Conservation (phyloP, 2,113 vertebrate genomes). For the Bos indicus region DNA sequence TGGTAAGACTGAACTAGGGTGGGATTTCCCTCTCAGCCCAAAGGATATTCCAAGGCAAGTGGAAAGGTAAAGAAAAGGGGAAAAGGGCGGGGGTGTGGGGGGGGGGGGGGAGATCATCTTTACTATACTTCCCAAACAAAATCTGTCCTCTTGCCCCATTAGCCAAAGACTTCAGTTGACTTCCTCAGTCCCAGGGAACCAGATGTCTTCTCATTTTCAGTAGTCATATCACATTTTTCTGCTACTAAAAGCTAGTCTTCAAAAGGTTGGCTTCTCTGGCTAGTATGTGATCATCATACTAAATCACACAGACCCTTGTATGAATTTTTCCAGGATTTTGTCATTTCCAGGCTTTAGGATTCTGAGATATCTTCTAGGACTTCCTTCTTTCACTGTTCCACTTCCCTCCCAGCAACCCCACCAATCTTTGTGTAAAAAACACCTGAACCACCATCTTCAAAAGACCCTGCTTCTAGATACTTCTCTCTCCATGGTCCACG, state of each 20-base stretch:
- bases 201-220: not conserved
- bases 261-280: not conserved
- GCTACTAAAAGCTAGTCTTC: not conserved
- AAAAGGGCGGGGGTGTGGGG: not conserved
- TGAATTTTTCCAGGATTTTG: not conserved
- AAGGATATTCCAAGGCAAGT: not conserved
- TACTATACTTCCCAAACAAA: not conserved
- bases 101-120: fast-evolving
- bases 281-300: not conserved
- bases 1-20: not conserved
- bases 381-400: not conserved
- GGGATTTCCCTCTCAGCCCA: not conserved
- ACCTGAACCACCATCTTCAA: not conserved
- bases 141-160: not conserved
- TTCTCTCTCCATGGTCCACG: not conserved
- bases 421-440: not conserved
- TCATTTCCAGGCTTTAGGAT: not conserved
- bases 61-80: not conserved
- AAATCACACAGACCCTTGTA: not conserved
- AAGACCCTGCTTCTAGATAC: not conserved
- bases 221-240: not conserved
- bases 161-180: not conserved
- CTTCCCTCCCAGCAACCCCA: not conserved
- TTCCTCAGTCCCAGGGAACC: not conserved
- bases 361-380: not conserved